Evolutionary conservation across 2,113 vertebrate genomes (phyloP).

Genomic region (Myiagra hebetior): DNA sequence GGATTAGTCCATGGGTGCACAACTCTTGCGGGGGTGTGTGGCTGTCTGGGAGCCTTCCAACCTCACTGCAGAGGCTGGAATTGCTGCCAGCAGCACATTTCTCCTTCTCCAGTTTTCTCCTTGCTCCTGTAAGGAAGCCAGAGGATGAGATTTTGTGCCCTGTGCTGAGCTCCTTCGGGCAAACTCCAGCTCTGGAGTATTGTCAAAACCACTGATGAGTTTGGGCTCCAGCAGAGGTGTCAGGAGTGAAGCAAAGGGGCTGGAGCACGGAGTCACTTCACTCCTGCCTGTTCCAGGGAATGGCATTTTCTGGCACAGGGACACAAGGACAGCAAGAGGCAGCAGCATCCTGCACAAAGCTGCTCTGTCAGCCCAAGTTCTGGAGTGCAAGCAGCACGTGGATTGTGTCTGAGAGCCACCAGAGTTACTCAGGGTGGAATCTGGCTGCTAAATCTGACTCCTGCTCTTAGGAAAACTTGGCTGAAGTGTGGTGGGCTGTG

Average conservation of each 20-base stretch:
- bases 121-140: neutral
- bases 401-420: neutral
- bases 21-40: neutral
- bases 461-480: neutral
- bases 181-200: neutral
- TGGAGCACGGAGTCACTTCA: neutral
- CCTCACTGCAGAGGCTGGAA: neutral
- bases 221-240: neutral
- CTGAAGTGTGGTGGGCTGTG: neutral
- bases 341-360: neutral
- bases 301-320: neutral
- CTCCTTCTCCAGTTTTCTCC: neutral
- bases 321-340: neutral
- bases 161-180: neutral
- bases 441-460: neutral
- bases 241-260: neutral
- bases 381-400: neutral
- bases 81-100: neutral
- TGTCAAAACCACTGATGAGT: neutral
- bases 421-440: neutral
- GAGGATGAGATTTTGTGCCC: neutral
- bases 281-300: neutral
- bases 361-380: neutral
- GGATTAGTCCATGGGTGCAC: neutral
- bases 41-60: neutral